phyloP scores from a whole-genome alignment of 2,113 vertebrate genomes.

The Laticauda laticaudata region DNA sequence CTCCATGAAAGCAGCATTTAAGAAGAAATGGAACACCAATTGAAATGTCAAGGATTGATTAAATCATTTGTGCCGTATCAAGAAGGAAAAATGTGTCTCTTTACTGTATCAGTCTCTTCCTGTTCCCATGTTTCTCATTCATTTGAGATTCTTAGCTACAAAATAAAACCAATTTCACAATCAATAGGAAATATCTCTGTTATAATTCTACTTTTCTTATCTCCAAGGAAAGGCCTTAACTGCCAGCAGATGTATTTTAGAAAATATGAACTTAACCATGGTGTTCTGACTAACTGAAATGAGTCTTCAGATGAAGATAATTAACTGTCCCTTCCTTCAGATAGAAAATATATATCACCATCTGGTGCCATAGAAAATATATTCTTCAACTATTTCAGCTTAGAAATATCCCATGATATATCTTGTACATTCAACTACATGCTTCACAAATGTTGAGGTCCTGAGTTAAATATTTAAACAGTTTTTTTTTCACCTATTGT shows the following conservation, averaged over 20 bases:
- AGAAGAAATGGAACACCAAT: slow-evolving; percentile 6
- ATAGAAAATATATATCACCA: slow-evolving; percentile 4
- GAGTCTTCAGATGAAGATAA: slow-evolving; percentile 12
- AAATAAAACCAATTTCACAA: background rate
- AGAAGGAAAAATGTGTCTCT: background rate
- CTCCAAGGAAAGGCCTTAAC: background rate
- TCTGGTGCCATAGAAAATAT: slow-evolving; percentile 11
- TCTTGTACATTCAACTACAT: slow-evolving; percentile 12
- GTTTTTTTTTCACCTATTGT: background rate
- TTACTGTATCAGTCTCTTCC: background rate
- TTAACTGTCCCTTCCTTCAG: background rate
- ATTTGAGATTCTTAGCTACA: background rate
- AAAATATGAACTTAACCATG: background rate
- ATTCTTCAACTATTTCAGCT: background rate
- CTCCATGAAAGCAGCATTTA: background rate
- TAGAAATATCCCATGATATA: background rate
- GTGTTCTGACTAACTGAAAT: background rate
- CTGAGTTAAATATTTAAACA: slow-evolving; percentile 13
- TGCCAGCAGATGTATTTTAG: background rate
- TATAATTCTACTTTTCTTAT: background rate
- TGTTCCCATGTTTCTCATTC: background rate
- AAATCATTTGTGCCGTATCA: slow-evolving; percentile 15
- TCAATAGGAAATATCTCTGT: background rate
- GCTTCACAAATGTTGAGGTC: background rate
- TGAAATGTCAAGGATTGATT: slow-evolving; percentile 2